Evolutionary conservation across 1,140 invertebrate species (phyloP).

Genomic region (Hylaeus anthracinus): DNA sequence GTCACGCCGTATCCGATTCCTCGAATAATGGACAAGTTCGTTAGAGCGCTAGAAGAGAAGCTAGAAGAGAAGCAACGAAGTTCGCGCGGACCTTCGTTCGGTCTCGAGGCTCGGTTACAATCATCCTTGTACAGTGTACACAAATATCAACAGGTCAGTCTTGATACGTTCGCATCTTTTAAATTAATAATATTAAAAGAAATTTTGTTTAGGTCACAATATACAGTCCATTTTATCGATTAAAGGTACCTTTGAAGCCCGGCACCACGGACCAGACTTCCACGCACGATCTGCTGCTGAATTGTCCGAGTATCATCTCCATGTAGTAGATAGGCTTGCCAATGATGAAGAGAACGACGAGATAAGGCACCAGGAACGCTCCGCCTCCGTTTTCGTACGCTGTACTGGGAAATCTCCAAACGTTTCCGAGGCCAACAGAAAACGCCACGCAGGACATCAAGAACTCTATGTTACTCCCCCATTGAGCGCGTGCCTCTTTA

Average conservation of each 20-base stretch:
- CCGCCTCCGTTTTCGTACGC: constrained; percentile 93
- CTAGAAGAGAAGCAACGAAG: no score
- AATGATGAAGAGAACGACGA: constrained; percentile 92
- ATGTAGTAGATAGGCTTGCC: constrained; percentile 96
- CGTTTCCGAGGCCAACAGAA: constrained; percentile 93
- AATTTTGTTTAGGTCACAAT: no score
- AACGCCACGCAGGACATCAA: constrained; percentile 94
- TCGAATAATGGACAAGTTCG: constrained; percentile 62
- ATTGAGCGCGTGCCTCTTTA: constrained; percentile 83
- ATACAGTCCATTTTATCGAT: no score
- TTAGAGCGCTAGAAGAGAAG: neutral
- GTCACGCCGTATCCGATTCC: constrained; percentile 89
- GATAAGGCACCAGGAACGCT: constrained; percentile 92
- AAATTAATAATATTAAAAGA: no score
- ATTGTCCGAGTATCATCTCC: constrained; percentile 92
- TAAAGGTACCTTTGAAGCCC: constrained; percentile 59
- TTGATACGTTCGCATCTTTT: no score
- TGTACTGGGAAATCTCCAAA: constrained; percentile 94
- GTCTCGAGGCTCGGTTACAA: no score
- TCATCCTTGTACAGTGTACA: no score
- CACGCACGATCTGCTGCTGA: constrained; percentile 89
- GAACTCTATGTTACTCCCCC: constrained; percentile 93
- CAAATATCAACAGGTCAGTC: no score
- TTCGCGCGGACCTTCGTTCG: no score
- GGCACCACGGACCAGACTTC: constrained; percentile 84